phyloP scores from a whole-genome alignment of 2,113 vertebrate species.

The Nothoprocta pentlandii region DNA sequence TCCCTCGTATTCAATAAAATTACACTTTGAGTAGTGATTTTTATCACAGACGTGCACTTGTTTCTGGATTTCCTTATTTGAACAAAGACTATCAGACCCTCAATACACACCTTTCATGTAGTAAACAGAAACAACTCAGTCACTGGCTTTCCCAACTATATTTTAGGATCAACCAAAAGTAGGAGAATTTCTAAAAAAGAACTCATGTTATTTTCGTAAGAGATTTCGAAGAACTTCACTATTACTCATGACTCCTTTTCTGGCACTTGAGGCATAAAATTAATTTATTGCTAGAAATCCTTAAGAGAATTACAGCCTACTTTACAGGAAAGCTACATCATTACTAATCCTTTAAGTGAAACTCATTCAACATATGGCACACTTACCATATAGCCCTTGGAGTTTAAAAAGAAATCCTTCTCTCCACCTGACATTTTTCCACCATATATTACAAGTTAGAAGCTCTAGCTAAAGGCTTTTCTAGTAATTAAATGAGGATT shows the following conservation, averaged over 20 bases:
- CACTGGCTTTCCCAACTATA: background rate
- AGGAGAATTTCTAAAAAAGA: background rate
- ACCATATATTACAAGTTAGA: background rate
- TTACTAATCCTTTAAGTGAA: background rate
- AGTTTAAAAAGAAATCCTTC: background rate
- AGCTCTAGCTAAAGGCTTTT: background rate
- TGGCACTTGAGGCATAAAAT: background rate
- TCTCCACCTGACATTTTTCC: background rate
- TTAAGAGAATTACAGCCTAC: background rate
- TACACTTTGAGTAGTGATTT: background rate
- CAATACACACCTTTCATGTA: background rate
- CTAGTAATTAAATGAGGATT: background rate
- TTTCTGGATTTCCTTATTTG: too few species aligned
- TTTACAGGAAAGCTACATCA: background rate
- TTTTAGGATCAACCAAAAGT: background rate
- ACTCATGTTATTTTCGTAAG: background rate
- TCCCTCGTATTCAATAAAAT: rapidly evolving
- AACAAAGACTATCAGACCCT: rapidly evolving
- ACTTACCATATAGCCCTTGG: background rate
- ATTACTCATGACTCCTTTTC: background rate
- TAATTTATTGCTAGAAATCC: background rate
- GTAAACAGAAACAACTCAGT: background rate
- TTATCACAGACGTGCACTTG: background rate
- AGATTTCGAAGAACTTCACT: background rate
- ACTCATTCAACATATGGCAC: background rate